Conservation (phyloP, 1,140 invertebrate species). For the Trissolcus basalis region DNA sequence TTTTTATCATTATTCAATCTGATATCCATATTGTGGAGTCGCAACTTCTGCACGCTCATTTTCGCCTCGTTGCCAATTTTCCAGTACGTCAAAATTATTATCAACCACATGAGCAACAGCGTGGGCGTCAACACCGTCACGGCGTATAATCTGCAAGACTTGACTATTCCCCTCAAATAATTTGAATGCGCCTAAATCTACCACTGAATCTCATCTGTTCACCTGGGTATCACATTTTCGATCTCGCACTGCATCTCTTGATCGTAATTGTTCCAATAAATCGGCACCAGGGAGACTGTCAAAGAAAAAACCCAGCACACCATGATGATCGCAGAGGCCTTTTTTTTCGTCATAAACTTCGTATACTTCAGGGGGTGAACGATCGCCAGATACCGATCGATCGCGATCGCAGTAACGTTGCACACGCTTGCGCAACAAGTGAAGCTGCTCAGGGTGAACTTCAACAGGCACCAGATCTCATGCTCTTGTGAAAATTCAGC, state of each 20-base stretch:
- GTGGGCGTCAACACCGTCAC: constrained; percentile 81
- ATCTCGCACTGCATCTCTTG: constrained; percentile 78
- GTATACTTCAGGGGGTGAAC: constrained; percentile 87
- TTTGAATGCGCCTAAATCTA: no score
- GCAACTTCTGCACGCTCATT: constrained; percentile 80
- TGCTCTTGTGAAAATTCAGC: constrained; percentile 76
- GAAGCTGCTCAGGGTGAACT: constrained; percentile 83
- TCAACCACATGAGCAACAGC: constrained; percentile 82
- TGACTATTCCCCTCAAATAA: no score
- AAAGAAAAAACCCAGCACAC: constrained; percentile 81
- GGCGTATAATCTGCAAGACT: constrained; percentile 77
- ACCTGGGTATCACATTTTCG: constrained; percentile 66
- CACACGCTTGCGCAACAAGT: constrained; percentile 86
- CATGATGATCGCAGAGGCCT: constrained; percentile 78
- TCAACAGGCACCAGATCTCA: constrained; percentile 80
- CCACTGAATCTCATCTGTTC: not conserved
- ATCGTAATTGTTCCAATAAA: constrained; percentile 85
- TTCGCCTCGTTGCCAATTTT: constrained; percentile 84
- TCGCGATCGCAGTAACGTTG: constrained; percentile 88
- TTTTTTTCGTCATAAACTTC: constrained; percentile 79
- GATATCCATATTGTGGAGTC: constrained; percentile 65
- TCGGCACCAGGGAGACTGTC: constrained; percentile 79
- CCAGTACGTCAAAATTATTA: constrained; percentile 84
- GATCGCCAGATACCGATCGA: constrained; percentile 89
- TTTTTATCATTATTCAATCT: constrained; percentile 78